Evolutionary conservation across 1,140 invertebrate species (phyloP).

Genomic region (Bombyx mandarina): DNA sequence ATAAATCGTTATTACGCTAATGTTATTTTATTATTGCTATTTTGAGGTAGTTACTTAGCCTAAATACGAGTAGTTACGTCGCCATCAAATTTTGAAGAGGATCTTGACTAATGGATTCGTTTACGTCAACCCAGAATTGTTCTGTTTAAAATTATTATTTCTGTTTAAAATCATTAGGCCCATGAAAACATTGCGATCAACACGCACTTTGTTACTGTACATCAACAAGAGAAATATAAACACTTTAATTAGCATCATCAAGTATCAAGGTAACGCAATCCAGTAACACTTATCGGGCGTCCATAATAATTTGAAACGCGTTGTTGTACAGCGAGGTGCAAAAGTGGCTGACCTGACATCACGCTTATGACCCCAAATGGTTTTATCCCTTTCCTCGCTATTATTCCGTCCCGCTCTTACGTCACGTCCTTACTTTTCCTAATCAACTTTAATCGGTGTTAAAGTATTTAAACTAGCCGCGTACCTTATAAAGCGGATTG

Average conservation of each 20-base stretch:
- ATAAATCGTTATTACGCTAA: conserved; percentile 57
- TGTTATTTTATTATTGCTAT: conserved; percentile 49
- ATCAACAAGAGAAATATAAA: conserved; percentile 32
- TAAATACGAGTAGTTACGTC: conserved; percentile 35
- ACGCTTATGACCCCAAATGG: conserved; percentile 64
- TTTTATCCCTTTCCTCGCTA: conserved; percentile 32
- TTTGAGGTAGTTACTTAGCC: conserved; percentile 32
- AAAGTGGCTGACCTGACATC: conserved; percentile 72
- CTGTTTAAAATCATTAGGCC: too few relatives aligned
- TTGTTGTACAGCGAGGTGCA: conserved; percentile 68
- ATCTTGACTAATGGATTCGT: too few relatives aligned
- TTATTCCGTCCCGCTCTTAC: conserved; percentile 37
- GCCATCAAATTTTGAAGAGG: neutral
- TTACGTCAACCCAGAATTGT: too few relatives aligned
- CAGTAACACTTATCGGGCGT: conserved; percentile 67
- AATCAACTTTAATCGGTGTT: conserved; percentile 35
- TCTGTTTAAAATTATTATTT: too few relatives aligned
- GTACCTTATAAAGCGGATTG: too few relatives aligned
- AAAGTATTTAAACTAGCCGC: too few relatives aligned
- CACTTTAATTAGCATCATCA: conserved; percentile 66
- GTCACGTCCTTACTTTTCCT: conserved; percentile 67
- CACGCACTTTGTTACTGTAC: conserved; percentile 5
- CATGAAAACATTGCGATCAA: too few relatives aligned
- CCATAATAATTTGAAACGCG: conserved; percentile 72
- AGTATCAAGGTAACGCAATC: conserved; percentile 61